Conservation (phyloP, 1,140 invertebrate genomes). For the Zaprionus ghesquierei region DNA sequence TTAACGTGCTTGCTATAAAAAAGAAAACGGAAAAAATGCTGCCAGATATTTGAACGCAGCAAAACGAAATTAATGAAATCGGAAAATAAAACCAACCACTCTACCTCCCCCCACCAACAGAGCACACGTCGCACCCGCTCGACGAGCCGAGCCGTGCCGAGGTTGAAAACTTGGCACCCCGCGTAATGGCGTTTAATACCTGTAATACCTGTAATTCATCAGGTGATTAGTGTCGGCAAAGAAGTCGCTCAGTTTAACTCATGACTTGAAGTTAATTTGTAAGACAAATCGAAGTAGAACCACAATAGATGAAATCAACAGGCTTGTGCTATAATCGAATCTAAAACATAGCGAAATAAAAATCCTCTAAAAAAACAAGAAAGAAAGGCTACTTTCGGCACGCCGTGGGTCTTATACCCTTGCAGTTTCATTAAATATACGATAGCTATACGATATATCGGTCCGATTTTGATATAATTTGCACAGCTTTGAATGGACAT, state of each 20-base stretch:
- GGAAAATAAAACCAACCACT: neutral
- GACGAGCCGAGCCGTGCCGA: neutral
- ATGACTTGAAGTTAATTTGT: neutral
- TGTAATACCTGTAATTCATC: neutral
- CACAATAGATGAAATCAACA: too few relatives aligned
- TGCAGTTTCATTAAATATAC: too few relatives aligned
- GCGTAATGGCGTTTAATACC: neutral
- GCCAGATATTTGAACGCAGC: neutral
- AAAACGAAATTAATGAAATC: neutral
- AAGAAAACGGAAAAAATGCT: neutral
- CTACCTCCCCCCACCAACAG: too few relatives aligned
- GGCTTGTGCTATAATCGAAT: too few relatives aligned
- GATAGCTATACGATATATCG: too few relatives aligned
- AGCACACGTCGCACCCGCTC: too few relatives aligned
- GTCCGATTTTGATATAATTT: too few relatives aligned
- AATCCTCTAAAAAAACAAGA: too few relatives aligned
- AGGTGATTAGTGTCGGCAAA: neutral
- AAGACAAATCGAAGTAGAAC: too few relatives aligned
- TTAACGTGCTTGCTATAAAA: neutral
- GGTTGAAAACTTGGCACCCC: neutral
- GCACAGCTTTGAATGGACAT: too few relatives aligned
- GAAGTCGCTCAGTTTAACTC: neutral
- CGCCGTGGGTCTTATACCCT: too few relatives aligned
- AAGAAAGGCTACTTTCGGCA: too few relatives aligned
- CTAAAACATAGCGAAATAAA: neutral